Base-by-base conservation (phyloP, 2,888 invertebrate genomes). In the Luffia ferchaultella region DNA sequence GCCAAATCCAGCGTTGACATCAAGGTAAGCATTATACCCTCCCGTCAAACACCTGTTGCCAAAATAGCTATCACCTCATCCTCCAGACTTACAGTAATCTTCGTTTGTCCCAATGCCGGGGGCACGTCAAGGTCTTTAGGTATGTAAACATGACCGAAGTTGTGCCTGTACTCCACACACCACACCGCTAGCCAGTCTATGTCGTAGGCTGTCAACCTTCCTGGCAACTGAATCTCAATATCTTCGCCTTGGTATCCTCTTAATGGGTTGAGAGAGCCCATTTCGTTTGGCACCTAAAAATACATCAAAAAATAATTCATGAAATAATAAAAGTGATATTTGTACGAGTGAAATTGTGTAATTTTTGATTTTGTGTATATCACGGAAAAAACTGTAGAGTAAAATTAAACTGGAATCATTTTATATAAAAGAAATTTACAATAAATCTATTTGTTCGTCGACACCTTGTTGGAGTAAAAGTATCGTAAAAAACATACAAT, bases 121-220 rank as follows among this genome's bases (percentile, higher is more conserved):
- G 96, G 96, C 16, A 96, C 94, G 60, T 96, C 94, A 61, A 96
- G 74, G 61, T 95, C 93, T 67, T 91, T 92, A 0, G 96, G 96
- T 49, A 96, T 90, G 63, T 87, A 85, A 1, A 96, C 94, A 65
- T 96, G 94, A 0, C 96, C 96, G 68, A 96, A 96, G 79, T 96
- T 95, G 65, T 96, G 94, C 2, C 90, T 78, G 74, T 92, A 93
- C 63, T 91, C 90, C n/a, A 95, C 93, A 65, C 96, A 96, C 94
- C 95, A 96, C 0, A 96, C 91, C 0, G 94, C 88, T 20, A 96
- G 85, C 95, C 95, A 96, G 74, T 96, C 94, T 60, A 96, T 93
- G 72, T 95, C 95, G 76, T 95, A 92, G 1, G 95, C 93, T 0
- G 95, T 95, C 57, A 95, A 73, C 61, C 90, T 89, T 46, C 91